Evolutionary conservation across 2,113 vertebrate species (phyloP), one percentile per base, ranked within the genome.

Genomic region (Gasterosteus nipponicus): DNA sequence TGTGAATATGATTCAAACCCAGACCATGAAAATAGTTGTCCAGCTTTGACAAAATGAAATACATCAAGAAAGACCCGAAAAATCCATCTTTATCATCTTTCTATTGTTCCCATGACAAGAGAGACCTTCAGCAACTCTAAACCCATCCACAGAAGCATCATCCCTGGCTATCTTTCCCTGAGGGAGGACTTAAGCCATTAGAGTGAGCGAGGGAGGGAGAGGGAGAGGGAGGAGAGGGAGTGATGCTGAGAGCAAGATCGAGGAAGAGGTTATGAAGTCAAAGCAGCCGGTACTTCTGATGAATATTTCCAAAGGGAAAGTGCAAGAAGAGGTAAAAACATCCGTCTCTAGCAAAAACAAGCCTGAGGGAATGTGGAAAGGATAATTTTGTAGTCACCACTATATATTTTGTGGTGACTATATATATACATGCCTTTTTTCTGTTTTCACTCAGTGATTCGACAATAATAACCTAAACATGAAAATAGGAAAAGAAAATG

Each of bases 51-150:
- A 85, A 84, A 91, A 87, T 85, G 71, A 90, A 92, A 92, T 92
- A 89, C 84, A 91, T 87, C 66, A 81, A 76, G 56, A 79, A 87
- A 88, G 64, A 73, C 61, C 31, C 57, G 70, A 70, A 83, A 88
- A 85, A 69, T 22, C 39, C 67, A 69, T 53, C 78, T 92, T 91
- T 90, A 91, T 92, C 81, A 91, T 91, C 92, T 91, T 91, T 91
- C 89, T 92, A 90, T 92, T 90, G 90, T 92, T 92, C 84, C 87
- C 64, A 79, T 89, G 90, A 93, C 90, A 93, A 93, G 85, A 89
- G 87, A 87, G 88, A 91, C 90, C 89, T 92, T 91, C 85, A 86
- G 89, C 72, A 75, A 90, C 81, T 89, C 86, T 80, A 84, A 91
- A 86, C 64, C 77, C 78, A 92, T 92, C 89, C 78, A 85, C 81